These are phyloP conservation scores for human DNA, from an alignment of 2,113 vertebrate species.

Conservation along the genomic window DNA sequence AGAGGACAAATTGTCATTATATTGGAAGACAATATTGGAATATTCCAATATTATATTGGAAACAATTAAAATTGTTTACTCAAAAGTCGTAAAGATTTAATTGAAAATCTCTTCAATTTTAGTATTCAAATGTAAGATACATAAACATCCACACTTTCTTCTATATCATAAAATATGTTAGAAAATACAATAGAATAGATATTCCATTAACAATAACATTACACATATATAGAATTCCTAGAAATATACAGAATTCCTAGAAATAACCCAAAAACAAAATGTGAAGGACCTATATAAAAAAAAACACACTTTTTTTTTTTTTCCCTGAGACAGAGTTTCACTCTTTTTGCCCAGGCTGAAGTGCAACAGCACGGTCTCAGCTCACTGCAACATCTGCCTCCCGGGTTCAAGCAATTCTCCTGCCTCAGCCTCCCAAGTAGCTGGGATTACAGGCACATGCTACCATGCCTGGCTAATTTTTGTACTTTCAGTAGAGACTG, in stretches of 20 bases:
- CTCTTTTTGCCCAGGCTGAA: no score
- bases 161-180: neutral
- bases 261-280: neutral
- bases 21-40: neutral
- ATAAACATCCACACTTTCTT: neutral
- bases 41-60: neutral
- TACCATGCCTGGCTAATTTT: no score
- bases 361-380: no score
- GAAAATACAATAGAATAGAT: neutral
- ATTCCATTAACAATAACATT: neutral
- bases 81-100: neutral
- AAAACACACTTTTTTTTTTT: neutral
- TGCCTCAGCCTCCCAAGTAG: no score
- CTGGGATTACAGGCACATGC: no score
- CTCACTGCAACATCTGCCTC: no score
- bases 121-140: neutral
- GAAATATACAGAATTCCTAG: neutral
- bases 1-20: neutral
- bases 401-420: no score
- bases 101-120: neutral
- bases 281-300: no score
- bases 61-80: neutral
- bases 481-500: no score
- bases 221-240: neutral
- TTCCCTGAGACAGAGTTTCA: no score